Evolutionary conservation across 2,113 vertebrate genomes (phyloP).

Genomic region (Hylia prasina): DNA sequence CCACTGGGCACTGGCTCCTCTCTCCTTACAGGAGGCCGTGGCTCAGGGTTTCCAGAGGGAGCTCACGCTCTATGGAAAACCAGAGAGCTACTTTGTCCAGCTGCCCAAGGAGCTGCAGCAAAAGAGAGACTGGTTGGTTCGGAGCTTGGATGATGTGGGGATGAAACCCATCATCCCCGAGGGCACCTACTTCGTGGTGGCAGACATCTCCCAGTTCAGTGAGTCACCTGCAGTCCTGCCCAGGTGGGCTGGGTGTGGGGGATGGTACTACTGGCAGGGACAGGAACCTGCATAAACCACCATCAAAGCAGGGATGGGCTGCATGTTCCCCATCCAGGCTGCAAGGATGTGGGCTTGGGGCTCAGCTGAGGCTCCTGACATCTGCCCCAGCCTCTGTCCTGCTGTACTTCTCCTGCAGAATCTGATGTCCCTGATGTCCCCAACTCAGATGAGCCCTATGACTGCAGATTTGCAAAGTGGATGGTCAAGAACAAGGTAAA

Average conservation of each 20-base stretch:
- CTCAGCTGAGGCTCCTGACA: background rate
- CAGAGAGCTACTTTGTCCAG: slow-evolving; percentile 88
- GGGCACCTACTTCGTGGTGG: slow-evolving; percentile 89
- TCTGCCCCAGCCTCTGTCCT: background rate
- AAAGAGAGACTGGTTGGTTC: slow-evolving; percentile 77
- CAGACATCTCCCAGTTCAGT: slow-evolving; percentile 88
- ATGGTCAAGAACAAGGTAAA: slow-evolving; percentile 88
- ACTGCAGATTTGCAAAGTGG: slow-evolving; percentile 88
- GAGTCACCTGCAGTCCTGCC: slow-evolving; percentile 52
- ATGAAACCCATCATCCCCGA: slow-evolving; percentile 83
- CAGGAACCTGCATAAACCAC: background rate
- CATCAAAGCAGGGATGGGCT: background rate
- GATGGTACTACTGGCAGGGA: background rate
- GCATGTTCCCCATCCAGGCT: background rate
- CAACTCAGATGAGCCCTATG: slow-evolving; percentile 64
- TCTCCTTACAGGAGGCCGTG: slow-evolving; percentile 81
- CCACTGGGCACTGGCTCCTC: background rate
- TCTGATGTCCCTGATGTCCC: slow-evolving; percentile 68
- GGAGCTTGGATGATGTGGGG: slow-evolving; percentile 77
- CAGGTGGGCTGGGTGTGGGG: background rate
- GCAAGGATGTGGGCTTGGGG: background rate
- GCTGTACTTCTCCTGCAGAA: slow-evolving; percentile 69
- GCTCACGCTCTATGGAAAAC: slow-evolving; percentile 68
- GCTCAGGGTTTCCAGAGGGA: slow-evolving; percentile 83
- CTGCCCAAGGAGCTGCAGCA: slow-evolving; percentile 73